Base-by-base conservation (phyloP, 2,113 vertebrate genomes). In the Microtus ochrogaster region DNA sequence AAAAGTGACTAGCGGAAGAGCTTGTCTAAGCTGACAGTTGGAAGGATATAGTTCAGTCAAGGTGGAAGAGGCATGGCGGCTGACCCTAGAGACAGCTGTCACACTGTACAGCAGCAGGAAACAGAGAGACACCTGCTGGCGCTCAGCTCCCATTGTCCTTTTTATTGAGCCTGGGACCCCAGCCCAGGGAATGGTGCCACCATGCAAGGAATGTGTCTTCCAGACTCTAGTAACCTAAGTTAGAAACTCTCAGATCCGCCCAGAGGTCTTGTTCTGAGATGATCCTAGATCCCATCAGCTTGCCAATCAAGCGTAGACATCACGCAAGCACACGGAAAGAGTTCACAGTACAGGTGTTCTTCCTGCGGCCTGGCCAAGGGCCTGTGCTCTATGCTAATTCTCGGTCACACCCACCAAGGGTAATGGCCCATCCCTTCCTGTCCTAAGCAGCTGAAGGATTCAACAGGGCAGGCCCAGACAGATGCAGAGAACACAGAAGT, bases 391-490 rank as follows among this genome's bases (percentile, higher is more conserved):
- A 5, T 0, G 44, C n/a, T 74, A 66, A 85, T 65, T 70, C 55
- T 36, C 55, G 52, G 91, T 68, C 97, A 95, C 93, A 78, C 90
- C 94, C 88, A 82, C 85, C 3, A 79, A 90, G 61, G 70, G 44
- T 90, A 78, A 22, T 66, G 58, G 74, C 72, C 92, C 78, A 90
- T 94, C 89, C 94, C 76, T 97, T 95, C 95, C 85, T 26, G 63
- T 86, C 65, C 68, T 21, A 82, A 92, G 49, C 85, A 94, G 65
- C 93, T 94, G 77, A 94, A 41, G 82, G 84, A 93, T 39, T 72
- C 89, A 84, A 83, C 70, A n/a, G 81, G 90, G 89, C 95, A 94
- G 78, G 93, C 28, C 76, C 91, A 92, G 81, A 93, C 79, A 95
- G 72, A 96, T 61, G 76, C 65, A 49, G 52, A 49, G 52, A 70